Evolutionary conservation across 2,797 vertebrate species (phyloP), one percentile per base, ranked within the genome.

Genomic region (Serranus cabrilla): DNA sequence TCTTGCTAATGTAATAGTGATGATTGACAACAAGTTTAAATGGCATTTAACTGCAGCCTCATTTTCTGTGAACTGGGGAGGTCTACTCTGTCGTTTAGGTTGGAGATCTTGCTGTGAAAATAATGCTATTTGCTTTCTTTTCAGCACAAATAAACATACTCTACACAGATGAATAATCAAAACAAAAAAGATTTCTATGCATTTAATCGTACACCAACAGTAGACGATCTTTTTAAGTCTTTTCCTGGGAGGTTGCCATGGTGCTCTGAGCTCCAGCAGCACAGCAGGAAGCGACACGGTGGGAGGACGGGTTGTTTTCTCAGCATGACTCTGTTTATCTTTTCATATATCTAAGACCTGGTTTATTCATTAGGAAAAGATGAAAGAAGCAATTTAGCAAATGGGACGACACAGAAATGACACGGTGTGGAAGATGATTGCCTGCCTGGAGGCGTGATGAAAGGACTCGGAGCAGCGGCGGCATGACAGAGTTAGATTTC

Each of bases 311-410:
- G 12, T 61, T 84, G 58, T 78, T 78, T 74, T 71, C 72, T 52
- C 80, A 78, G 69, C 70, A 45, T 27, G 65, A 67, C 25, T 45
- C 64, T 71, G 74, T 84, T 81, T 81, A 76, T 84, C 63, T 61
- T 65, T 57, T 65, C 59, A 80, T 42, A 65, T 59, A 73, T 76
- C 73, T 25, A 23, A 65, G 47, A 81, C 42, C 56, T 60, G 68
- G 7, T 71, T 78, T 72, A 40, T 85, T 89, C 78, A 83, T 83
- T 61, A 78, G 75, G 23, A 63, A 20, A 45, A 81, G 62, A 87
- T 78, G 78, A 82, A 85, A 80, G 66, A 70, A 23, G 61, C 43
- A 39, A 64, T 83, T 74, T 70, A 55, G 54, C 11, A 1, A 52
- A 69, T 27, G 59, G 52, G 56, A 23, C 10, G 9, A 46, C 54